Conservation (phyloP, 2,113 vertebrate species). For the Pterocles burchelli region DNA sequence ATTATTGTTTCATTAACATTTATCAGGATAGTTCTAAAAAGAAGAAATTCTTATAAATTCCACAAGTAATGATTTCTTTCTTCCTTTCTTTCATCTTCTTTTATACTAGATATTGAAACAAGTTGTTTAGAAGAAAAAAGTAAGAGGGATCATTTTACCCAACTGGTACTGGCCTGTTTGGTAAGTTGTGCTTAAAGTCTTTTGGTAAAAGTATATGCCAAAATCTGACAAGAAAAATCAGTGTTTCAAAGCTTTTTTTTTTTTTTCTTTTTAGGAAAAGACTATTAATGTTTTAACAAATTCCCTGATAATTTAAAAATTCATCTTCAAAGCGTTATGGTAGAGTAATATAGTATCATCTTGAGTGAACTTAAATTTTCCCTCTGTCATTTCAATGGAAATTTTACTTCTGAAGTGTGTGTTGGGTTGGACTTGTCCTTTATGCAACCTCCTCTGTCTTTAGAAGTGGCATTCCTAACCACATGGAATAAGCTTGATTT, state of each 20-base stretch:
- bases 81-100: not conserved
- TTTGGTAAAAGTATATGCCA: not conserved
- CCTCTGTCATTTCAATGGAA: not conserved
- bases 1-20: not conserved
- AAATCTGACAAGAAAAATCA: not conserved
- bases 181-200: conserved; percentile 76
- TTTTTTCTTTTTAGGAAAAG: not conserved
- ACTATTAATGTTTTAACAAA: not conserved
- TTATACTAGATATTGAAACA: conserved; percentile 91
- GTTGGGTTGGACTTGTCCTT: not conserved
- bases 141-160: conserved; percentile 95
- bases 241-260: not conserved
- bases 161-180: conserved; percentile 95
- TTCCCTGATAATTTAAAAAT: not conserved
- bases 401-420: not conserved
- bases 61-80: not conserved
- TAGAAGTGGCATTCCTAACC: not conserved
- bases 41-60: not conserved
- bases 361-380: not conserved
- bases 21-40: not conserved
- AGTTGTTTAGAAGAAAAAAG: conserved; percentile 96
- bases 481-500: not conserved
- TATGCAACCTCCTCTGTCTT: not conserved
- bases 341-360: not conserved
- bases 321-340: fast-evolving